Evolutionary conservation across 1,140 invertebrate genomes (phyloP), one percentile per base, ranked within the genome.

Genomic region (Semibalanus balanoides): DNA sequence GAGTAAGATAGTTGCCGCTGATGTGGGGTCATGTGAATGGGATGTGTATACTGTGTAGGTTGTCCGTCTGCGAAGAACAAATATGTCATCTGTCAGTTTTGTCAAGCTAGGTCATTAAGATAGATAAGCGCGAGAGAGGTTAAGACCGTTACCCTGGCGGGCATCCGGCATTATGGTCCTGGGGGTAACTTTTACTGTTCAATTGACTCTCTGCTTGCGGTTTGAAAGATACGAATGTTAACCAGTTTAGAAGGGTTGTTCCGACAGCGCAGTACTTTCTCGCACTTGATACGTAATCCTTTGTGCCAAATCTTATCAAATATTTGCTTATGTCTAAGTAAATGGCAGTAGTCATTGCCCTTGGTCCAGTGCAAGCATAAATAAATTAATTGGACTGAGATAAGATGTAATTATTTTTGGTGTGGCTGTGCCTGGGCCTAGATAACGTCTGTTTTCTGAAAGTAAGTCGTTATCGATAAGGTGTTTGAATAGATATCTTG

Each of bases 241-340:
- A 7, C n/a, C 51, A 64, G 22, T 64, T 64, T 11, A 64, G 7
- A 19, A 64, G 51, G 22, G 22, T 64, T n/a, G n/a, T 64, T 25
- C 51, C 3, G 51, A 19, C 9, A 64, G 22, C 51, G 22, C 51
- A 64, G 3, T 64, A 25, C n/a, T n/a, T 25, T 64, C 22, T 64
- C 51, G 22, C 51, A 22, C 22, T n/a, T 14, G 22, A 25, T 19
- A 64, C n/a, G 51, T 7, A 64, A 19, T 1, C 74, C 51, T 28
- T 25, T 43, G 11, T 74, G 35, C 51, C n/a, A 3, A n/a, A 30
- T 74, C 29, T 74, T 43, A 28, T 43, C 51, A 40, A 74, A 9
- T 74, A 74, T n/a, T 43, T 74, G 35, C 35, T 43, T 28, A 74
- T 74, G 29, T 74, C 74, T 28, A 74, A 28, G 51, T 28, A 30